Evolutionary conservation across 2,113 vertebrate species (phyloP).

Genomic region (Carettochelys insculpta): DNA sequence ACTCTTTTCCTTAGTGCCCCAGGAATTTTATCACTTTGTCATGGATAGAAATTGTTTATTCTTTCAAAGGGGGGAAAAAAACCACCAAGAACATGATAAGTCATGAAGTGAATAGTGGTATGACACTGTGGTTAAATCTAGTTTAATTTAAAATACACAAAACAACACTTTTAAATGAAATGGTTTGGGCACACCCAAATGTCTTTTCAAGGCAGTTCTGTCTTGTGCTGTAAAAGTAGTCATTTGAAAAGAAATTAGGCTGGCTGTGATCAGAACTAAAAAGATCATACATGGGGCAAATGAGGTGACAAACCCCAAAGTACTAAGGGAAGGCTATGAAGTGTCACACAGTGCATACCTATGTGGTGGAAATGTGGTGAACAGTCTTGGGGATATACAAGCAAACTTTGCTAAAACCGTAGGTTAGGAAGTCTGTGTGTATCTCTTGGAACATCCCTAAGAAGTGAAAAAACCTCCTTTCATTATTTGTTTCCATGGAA

Average conservation of each 20-base stretch:
- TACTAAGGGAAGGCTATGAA: not conserved
- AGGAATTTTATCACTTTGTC: not conserved
- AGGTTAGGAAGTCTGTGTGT: not conserved
- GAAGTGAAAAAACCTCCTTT: not conserved
- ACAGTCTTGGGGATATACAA: not conserved
- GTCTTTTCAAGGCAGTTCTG: not conserved
- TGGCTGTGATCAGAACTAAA: not conserved
- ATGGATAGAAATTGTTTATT: not conserved
- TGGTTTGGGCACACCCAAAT: not conserved
- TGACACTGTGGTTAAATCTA: not conserved
- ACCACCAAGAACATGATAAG: not conserved
- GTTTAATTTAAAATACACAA: not conserved
- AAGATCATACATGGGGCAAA: not conserved
- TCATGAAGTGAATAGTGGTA: not conserved
- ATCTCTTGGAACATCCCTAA: not conserved
- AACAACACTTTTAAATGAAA: not conserved
- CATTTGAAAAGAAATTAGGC: not conserved
- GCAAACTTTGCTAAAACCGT: not conserved
- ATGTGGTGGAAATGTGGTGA: not conserved
- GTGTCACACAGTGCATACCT: not conserved
- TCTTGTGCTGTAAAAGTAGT: not conserved
- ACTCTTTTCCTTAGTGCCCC: not conserved
- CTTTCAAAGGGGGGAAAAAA: accelerated
- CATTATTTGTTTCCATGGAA: not conserved
- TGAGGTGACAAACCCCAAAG: not conserved